phyloP scores from a whole-genome alignment of 2,888 invertebrate species.

The Bibio marci region DNA sequence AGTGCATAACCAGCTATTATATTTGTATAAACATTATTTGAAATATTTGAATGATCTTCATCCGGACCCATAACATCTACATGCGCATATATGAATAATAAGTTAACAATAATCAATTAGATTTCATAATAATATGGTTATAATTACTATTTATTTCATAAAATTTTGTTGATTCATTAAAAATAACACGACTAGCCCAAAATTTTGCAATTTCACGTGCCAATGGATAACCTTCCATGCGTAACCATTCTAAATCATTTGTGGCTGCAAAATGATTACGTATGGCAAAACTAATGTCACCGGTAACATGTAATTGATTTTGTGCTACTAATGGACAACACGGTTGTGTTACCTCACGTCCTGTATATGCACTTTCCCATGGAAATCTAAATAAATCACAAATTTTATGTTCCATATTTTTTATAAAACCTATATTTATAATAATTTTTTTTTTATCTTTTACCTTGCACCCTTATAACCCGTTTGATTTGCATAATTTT shows the following conservation, averaged over 20 bases:
- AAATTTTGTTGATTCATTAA: slow-evolving; percentile 30
- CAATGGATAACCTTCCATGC: slow-evolving; percentile 34
- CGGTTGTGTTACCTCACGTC: slow-evolving; percentile 39
- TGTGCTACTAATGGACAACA: slow-evolving; percentile 38
- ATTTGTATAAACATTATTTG: slow-evolving; percentile 41
- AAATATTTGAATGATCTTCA: slow-evolving; percentile 39
- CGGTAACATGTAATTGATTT: slow-evolving; percentile 39
- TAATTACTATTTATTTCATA: slow-evolving; percentile 34
- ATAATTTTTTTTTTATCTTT: background rate
- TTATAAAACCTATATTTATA: background rate
- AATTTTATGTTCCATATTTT: background rate
- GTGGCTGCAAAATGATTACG: slow-evolving; percentile 13
- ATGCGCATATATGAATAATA: too few species aligned
- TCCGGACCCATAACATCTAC: slow-evolving; percentile 45
- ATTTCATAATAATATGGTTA: background rate
- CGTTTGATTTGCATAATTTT: slow-evolving; percentile 31
- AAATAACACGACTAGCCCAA: slow-evolving; percentile 36
- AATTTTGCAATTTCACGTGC: slow-evolving; percentile 39
- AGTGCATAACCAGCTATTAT: slow-evolving; percentile 38
- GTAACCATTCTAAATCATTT: slow-evolving; percentile 5
- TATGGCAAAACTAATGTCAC: slow-evolving; percentile 37
- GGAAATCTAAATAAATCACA: slow-evolving; percentile 30
- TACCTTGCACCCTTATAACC: slow-evolving; percentile 39
- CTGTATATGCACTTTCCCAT: slow-evolving; percentile 45
- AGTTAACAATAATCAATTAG: background rate